Percentiles rank a stretch among this genome's conserved stretches.
These are phyloP conservation scores for Acholoe squamosa DNA, from an alignment of 2,888 invertebrate genomes.

Conservation along the genomic window DNA sequence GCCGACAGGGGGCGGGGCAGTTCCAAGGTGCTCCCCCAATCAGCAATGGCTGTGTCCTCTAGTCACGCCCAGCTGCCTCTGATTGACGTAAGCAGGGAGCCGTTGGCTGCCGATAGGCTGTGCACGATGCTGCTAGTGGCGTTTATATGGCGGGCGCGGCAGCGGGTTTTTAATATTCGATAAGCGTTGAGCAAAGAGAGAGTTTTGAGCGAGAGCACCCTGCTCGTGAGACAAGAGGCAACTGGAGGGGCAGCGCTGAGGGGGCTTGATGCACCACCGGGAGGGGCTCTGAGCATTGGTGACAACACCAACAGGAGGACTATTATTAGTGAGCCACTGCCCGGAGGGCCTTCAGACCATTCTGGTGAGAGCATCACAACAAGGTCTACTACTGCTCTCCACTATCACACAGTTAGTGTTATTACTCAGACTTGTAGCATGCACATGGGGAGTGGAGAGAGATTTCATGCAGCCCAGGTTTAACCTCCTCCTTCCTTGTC, in stretches of 20 bases:
- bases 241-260: conserved; percentile 50
- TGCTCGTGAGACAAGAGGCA: conserved; percentile 47
- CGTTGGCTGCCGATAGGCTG: conserved; percentile 22
- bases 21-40: neutral
- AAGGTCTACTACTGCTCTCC: neutral
- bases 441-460: neutral
- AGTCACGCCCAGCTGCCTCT: conserved; percentile 30
- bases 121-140: neutral
- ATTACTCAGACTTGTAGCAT: neutral
- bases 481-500: conserved; percentile 9
- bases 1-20: conserved; percentile 38
- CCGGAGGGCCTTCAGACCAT: conserved; percentile 13
- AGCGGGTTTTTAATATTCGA: conserved; percentile 59
- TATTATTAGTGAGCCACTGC: conserved; percentile 31
- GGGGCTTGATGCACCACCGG: neutral
- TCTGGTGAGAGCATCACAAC: neutral
- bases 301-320: conserved; percentile 46
- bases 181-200: conserved; percentile 62
- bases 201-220: conserved; percentile 40
- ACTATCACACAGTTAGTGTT: neutral
- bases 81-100: neutral
- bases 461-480: neutral
- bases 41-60: neutral
- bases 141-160: conserved; percentile 51
- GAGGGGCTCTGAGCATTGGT: neutral